These are phyloP conservation scores for Gasterosteus nipponicus DNA, from an alignment of 2,113 vertebrate species.

Conservation along the genomic window DNA sequence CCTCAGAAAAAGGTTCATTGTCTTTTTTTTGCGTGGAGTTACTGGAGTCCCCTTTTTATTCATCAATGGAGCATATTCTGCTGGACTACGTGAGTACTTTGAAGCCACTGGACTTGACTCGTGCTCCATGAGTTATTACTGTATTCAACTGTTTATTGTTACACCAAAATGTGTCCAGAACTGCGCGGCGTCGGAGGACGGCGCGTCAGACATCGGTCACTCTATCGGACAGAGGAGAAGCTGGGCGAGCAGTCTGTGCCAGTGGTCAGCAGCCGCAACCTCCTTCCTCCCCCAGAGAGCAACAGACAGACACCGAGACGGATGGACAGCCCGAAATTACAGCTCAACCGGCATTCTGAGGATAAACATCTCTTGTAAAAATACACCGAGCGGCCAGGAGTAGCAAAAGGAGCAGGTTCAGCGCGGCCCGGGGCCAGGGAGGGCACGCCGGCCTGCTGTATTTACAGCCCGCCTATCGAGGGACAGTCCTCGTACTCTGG, in stretches of 20 bases:
- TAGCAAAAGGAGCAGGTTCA: conserved; percentile 66
- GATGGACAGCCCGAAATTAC: conserved; percentile 77
- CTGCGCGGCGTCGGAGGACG: neutral
- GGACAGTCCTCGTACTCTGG: conserved; percentile 62
- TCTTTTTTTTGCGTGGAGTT: neutral
- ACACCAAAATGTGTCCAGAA: neutral
- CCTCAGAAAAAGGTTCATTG: neutral
- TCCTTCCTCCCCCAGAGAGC: conserved; percentile 56
- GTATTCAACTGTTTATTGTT: neutral
- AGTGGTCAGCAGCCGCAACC: conserved; percentile 65
- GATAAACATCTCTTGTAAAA: conserved; percentile 82
- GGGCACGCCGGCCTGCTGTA: conserved; percentile 55
- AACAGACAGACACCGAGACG: conserved; percentile 59
- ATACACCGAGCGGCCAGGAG: conserved; percentile 72
- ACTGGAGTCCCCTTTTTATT: neutral
- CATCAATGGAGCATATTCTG: neutral
- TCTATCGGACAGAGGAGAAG: conserved; percentile 35
- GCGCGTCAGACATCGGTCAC: neutral
- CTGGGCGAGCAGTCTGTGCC: conserved; percentile 16
- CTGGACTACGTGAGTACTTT: neutral
- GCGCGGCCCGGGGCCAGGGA: conserved; percentile 50
- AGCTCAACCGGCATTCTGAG: conserved; percentile 67
- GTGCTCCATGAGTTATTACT: neutral
- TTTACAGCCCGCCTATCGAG: conserved; percentile 72
- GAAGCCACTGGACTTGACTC: conserved; percentile 2